Evolutionary conservation across 2,797 vertebrate genomes (phyloP).

Genomic region (Poliocrania exsul): DNA sequence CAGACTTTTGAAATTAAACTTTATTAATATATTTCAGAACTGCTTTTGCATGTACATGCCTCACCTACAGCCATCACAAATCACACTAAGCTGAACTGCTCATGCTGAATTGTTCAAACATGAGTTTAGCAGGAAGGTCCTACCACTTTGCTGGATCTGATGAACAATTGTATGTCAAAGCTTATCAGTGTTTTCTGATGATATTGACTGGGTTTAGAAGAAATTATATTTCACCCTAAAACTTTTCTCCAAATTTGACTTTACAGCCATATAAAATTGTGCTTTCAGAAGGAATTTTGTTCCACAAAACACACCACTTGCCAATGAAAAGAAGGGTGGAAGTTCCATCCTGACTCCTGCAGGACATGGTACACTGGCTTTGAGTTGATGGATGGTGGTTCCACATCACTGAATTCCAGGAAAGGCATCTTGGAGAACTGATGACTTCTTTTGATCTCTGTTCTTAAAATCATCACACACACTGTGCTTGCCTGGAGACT

Average conservation of each 20-base stretch:
- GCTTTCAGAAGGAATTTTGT: not conserved
- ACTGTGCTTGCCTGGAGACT: slow-evolving; percentile 12
- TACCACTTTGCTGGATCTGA: not conserved
- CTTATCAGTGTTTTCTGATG: not conserved
- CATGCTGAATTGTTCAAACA: not conserved
- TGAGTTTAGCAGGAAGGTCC: not conserved
- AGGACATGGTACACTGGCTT: not conserved
- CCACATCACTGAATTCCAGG: not conserved
- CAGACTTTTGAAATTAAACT: not conserved
- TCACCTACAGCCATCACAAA: not conserved
- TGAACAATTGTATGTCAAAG: not conserved
- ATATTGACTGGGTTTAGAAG: not conserved
- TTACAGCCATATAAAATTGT: not conserved
- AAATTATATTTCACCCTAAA: not conserved
- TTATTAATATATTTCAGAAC: not conserved
- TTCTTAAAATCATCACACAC: slow-evolving; percentile 11
- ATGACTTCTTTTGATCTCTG: slow-evolving; percentile 38
- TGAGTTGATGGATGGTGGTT: not conserved
- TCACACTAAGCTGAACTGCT: not conserved
- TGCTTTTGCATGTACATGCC: not conserved
- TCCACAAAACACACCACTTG: not conserved
- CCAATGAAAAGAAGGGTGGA: not conserved
- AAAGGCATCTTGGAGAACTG: not conserved
- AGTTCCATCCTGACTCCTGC: not conserved
- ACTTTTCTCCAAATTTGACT: not conserved